Evolutionary conservation across 2,888 invertebrate genomes (phyloP).

Genomic region (Phlogophora meticulosa): DNA sequence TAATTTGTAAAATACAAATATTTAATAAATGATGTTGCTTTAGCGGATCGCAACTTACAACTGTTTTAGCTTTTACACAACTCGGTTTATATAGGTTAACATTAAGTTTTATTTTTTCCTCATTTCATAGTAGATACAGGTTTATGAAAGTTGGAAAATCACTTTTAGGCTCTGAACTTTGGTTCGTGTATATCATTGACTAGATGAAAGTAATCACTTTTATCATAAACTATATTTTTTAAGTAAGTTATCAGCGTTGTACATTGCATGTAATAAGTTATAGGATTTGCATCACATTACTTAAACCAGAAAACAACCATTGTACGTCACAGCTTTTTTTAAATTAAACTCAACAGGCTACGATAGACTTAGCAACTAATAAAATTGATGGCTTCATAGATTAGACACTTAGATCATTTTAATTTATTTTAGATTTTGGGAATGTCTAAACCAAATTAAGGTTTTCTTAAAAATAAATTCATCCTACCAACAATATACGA

Average conservation of each 20-base stretch:
- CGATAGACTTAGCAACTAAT: too few relatives aligned
- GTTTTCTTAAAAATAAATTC: not conserved
- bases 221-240: not conserved
- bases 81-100: constrained; percentile 6
- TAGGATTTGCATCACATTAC: not conserved
- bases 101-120: constrained; percentile 13
- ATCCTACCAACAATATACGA: not conserved
- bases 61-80: constrained; percentile 10
- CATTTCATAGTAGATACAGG: not conserved
- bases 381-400: too few relatives aligned
- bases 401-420: too few relatives aligned
- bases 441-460: not conserved
- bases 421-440: too few relatives aligned
- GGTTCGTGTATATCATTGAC: not conserved
- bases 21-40: constrained; percentile 3
- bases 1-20: not conserved
- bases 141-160: not conserved
- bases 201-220: not conserved
- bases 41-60: not conserved
- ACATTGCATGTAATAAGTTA: not conserved
- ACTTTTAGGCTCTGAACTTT: not conserved
- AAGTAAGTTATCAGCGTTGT: not conserved
- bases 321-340: not conserved
- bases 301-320: not conserved
- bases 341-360: too few relatives aligned